These are phyloP conservation scores for Percopsis transmontana DNA, from an alignment of 2,113 vertebrate genomes.

Conservation along the genomic window DNA sequence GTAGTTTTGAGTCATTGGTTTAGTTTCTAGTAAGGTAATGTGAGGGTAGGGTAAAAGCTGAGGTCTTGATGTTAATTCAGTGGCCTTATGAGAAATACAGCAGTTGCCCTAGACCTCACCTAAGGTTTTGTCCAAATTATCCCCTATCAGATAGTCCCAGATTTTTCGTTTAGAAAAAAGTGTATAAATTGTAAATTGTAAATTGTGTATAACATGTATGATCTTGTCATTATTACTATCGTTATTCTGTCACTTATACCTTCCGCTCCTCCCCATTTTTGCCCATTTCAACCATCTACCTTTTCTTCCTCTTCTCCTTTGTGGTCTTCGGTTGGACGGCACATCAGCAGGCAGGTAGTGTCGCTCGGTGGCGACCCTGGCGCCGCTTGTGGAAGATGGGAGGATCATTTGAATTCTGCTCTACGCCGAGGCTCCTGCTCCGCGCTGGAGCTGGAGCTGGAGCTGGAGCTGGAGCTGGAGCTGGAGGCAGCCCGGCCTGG, in stretches of 20 bases:
- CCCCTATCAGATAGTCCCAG: conserved; percentile 8
- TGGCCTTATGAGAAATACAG: conserved; percentile 63
- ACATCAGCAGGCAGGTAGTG: conserved; percentile 63
- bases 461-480: conserved; percentile 48
- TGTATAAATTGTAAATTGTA: too few species aligned
- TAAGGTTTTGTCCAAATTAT: conserved; percentile 61
- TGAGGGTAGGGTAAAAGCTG: conserved; percentile 46
- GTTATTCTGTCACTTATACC: background rate
- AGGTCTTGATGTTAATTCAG: conserved; percentile 45
- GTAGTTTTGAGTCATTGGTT: conserved; percentile 50
- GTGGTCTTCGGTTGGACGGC: conserved; percentile 28
- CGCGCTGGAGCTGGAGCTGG: conserved; percentile 34
- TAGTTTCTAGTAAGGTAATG: conserved; percentile 58
- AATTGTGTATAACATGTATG: too few species aligned
- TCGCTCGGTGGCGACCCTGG: conserved; percentile 62
- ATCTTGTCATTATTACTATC: too few species aligned
- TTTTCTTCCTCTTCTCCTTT: conserved; percentile 17
- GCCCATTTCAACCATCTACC: background rate
- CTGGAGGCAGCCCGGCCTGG: conserved; percentile 6
- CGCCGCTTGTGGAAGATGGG: conserved; percentile 28
- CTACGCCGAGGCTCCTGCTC: conserved; percentile 23
- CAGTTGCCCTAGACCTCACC: conserved; percentile 28
- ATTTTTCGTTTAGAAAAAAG: too few species aligned
- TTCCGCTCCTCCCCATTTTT: background rate
- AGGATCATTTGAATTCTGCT: conserved; percentile 70